These are phyloP conservation scores for Drosophila kurseongensis DNA, from an alignment of 1,140 invertebrate species.

Conservation along the genomic window DNA sequence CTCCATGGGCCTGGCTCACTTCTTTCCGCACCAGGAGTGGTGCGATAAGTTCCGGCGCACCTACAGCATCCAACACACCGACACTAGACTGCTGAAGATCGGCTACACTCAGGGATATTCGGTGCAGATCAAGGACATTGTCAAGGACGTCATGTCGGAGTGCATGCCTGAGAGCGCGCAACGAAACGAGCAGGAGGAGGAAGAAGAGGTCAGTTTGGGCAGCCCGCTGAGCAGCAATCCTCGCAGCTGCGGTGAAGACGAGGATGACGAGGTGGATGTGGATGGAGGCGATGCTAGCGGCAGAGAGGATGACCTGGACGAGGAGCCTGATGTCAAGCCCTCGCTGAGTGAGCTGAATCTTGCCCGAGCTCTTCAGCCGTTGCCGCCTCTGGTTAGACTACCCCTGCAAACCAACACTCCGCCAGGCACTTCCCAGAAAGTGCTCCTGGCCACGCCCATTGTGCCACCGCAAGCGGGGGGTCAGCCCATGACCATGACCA, in stretches of 20 bases:
- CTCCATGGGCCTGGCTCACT: constrained; percentile 71
- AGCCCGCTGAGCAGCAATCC: constrained; percentile 51
- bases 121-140: constrained; percentile 80
- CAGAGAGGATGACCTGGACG: constrained; percentile 41
- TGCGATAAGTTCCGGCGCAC: constrained; percentile 77
- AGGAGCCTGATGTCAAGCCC: constrained; percentile 57
- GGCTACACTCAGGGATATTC: constrained; percentile 74
- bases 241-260: constrained; percentile 39
- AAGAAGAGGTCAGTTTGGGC: constrained; percentile 43
- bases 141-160: constrained; percentile 71
- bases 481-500: constrained; percentile 77
- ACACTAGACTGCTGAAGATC: constrained; percentile 69
- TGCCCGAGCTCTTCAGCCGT: constrained; percentile 32
- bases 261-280: constrained; percentile 60
- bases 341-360: constrained; percentile 51
- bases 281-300: constrained; percentile 57
- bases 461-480: constrained; percentile 46
- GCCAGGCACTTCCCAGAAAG: constrained; percentile 72
- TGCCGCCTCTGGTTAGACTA: constrained; percentile 50
- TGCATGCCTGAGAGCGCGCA: constrained; percentile 33
- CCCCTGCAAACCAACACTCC: constrained; percentile 54
- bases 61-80: constrained; percentile 67
- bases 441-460: constrained; percentile 77
- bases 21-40: constrained; percentile 82
- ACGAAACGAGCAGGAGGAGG: constrained; percentile 30